Conservation (phyloP, 2,888 invertebrate species). For the Orthonevra nobilis region DNA sequence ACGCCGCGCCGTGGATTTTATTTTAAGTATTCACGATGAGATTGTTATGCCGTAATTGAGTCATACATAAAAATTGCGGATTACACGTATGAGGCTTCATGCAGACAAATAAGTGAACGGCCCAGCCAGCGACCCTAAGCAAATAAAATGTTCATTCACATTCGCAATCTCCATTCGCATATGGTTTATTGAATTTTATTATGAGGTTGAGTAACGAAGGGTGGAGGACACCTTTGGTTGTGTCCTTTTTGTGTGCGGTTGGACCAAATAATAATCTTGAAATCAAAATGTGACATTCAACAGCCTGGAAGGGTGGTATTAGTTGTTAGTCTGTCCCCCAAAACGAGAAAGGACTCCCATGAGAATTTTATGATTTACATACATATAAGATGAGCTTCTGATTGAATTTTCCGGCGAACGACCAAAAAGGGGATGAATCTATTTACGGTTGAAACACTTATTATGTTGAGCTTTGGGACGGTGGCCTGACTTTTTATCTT, state of each 20-base stretch:
- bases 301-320: neutral
- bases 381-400: constrained; percentile 12
- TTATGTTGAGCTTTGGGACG: no score
- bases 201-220: constrained; percentile 23
- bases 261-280: constrained; percentile 21
- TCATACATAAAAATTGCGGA: constrained; percentile 57
- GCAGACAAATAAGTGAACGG: neutral
- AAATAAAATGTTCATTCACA: constrained; percentile 18
- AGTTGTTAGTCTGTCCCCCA: neutral
- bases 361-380: constrained; percentile 13
- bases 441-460: no score
- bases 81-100: constrained; percentile 34
- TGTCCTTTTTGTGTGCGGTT: no score
- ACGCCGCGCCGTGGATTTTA: constrained; percentile 22
- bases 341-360: constrained; percentile 2
- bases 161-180: no score
- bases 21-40: constrained; percentile 21
- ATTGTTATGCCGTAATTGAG: constrained; percentile 44
- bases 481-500: no score
- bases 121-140: neutral
- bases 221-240: neutral
- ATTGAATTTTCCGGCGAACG: no score
- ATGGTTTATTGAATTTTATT: constrained; percentile 48
- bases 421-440: no score
- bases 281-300: constrained; percentile 19